Evolutionary conservation across 2,797 vertebrate genomes (phyloP).

Genomic region (Pteronotus mesoamericanus): DNA sequence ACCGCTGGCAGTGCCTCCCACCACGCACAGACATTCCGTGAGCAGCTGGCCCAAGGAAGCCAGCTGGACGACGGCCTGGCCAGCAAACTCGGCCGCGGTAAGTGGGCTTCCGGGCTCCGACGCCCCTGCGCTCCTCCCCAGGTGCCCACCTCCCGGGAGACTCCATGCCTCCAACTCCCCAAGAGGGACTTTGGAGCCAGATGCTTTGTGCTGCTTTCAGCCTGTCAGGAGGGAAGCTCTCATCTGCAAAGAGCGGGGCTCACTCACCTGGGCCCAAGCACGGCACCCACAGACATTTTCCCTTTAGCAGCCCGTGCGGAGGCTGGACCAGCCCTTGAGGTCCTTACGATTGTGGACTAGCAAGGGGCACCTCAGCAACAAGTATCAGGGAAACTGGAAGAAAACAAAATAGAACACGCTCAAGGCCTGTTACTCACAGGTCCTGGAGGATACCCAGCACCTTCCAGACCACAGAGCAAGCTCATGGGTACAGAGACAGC

Average conservation of each 20-base stretch:
- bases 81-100: constrained; percentile 79
- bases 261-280: background rate
- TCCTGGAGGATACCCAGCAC: background rate
- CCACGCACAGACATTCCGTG: constrained; percentile 89
- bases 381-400: background rate
- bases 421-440: background rate
- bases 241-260: background rate
- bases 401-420: background rate
- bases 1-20: constrained; percentile 89
- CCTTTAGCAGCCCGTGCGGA: background rate
- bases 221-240: background rate
- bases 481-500: background rate
- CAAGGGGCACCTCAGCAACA: background rate
- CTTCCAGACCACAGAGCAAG: background rate
- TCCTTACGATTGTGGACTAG: background rate
- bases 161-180: background rate
- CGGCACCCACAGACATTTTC: background rate
- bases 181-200: background rate
- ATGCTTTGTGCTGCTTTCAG: background rate
- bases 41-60: constrained; percentile 87
- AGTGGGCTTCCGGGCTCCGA: background rate
- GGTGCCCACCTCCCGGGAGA: background rate
- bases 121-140: background rate
- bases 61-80: constrained; percentile 83
- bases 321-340: background rate